Conservation (phyloP, 2,888 invertebrate genomes). For the Plagodis dolabraria region DNA sequence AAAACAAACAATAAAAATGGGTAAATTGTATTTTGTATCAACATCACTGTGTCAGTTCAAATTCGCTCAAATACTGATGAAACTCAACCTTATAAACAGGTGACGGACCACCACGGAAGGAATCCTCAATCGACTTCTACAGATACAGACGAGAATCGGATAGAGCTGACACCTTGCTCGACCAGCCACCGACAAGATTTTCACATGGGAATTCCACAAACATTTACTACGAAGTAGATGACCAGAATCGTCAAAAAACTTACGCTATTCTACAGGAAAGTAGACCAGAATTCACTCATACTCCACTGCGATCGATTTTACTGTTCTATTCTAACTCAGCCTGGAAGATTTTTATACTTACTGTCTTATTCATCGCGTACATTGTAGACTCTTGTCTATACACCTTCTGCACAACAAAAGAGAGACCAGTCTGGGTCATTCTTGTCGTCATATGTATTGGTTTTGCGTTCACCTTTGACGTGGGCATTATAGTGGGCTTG, state of each 20-base stretch:
- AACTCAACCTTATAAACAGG: slow-evolving; percentile 6
- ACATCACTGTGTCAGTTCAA: background rate
- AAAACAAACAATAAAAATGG: slow-evolving; percentile 19
- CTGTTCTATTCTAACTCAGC: slow-evolving; percentile 67
- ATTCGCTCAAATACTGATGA: background rate
- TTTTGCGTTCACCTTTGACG: slow-evolving; percentile 66
- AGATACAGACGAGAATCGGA: slow-evolving; percentile 58
- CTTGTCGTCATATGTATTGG: slow-evolving; percentile 62
- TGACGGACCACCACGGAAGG: background rate
- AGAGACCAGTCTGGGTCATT: slow-evolving; percentile 61
- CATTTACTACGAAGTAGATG: slow-evolving; percentile 51
- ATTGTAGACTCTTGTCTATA: slow-evolving; percentile 70
- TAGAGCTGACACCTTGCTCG: slow-evolving; percentile 47
- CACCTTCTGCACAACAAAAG: slow-evolving; percentile 57
- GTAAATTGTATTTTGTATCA: slow-evolving; percentile 15
- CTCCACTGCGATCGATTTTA: slow-evolving; percentile 63
- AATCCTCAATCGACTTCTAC: slow-evolving; percentile 55
- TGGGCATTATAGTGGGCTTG: slow-evolving; percentile 64
- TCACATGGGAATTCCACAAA: slow-evolving; percentile 40
- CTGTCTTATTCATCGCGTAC: slow-evolving; percentile 64
- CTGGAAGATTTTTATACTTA: slow-evolving; percentile 70
- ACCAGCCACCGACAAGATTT: slow-evolving; percentile 9
- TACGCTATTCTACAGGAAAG: slow-evolving; percentile 73
- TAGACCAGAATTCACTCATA: slow-evolving; percentile 64
- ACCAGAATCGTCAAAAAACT: slow-evolving; percentile 58